Evolutionary conservation across 2,888 invertebrate species (phyloP).

Genomic region (Noctua janthina): DNA sequence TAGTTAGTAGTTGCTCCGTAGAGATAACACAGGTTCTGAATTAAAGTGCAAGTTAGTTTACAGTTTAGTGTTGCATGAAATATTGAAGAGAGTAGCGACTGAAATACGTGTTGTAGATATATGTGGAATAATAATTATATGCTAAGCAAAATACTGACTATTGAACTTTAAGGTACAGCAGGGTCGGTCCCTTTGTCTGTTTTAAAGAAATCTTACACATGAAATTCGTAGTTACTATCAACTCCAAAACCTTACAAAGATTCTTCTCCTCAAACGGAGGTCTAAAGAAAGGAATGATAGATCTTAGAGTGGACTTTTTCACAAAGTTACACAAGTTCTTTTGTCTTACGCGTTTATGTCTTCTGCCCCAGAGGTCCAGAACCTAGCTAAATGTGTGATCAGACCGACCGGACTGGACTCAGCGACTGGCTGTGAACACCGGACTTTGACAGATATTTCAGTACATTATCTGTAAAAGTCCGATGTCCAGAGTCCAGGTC

Average conservation of each 20-base stretch:
- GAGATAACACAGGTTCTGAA: constrained; percentile 49
- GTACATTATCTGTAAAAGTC: background rate
- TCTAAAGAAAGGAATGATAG: background rate
- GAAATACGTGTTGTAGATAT: background rate
- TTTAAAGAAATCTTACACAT: background rate
- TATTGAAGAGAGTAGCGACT: constrained; percentile 14
- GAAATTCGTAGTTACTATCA: background rate
- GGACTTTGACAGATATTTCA: background rate
- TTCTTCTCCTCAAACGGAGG: background rate
- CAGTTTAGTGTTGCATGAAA: constrained; percentile 12
- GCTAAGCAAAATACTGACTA: background rate
- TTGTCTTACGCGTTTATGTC: constrained; percentile 12
- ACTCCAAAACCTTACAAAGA: background rate
- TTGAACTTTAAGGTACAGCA: too few relatives aligned
- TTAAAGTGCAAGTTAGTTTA: constrained; percentile 46
- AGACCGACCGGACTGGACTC: background rate
- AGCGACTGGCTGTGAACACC: background rate
- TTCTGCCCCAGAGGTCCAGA: background rate
- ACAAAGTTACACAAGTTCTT: background rate
- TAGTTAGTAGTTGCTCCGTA: constrained; percentile 33
- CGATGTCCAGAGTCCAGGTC: background rate
- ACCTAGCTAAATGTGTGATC: background rate
- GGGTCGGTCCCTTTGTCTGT: too few relatives aligned
- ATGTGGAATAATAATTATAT: background rate
- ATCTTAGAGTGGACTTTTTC: background rate